Conservation (phyloP, 2,113 vertebrate species). For the Scopus umbretta region DNA sequence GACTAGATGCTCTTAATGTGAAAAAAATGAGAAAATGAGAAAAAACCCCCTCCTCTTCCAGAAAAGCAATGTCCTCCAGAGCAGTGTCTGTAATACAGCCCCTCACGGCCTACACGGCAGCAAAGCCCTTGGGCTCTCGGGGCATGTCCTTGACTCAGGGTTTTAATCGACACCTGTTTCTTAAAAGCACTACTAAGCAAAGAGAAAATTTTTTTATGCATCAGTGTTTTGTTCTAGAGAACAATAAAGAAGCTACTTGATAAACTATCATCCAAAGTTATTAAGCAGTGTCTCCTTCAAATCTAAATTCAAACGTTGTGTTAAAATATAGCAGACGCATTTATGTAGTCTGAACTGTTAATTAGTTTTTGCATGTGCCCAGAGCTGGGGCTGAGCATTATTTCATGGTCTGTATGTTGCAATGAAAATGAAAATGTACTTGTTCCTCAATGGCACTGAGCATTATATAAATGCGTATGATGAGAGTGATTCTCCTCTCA, state of each 20-base stretch:
- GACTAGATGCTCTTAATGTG: not conserved
- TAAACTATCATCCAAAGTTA: not conserved
- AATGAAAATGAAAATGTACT: not conserved
- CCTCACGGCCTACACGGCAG: not conserved
- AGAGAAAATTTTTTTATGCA: not conserved
- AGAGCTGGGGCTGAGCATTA: not conserved
- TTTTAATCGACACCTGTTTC: not conserved
- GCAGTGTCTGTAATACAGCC: not conserved
- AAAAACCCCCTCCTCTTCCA: not conserved
- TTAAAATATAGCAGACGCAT: not conserved
- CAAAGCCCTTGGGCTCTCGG: not conserved
- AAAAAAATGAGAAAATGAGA: too few species aligned
- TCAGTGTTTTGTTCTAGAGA: not conserved
- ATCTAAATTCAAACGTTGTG: not conserved
- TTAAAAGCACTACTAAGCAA: not conserved
- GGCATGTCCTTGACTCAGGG: not conserved
- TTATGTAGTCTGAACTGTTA: not conserved
- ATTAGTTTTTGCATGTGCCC: not conserved
- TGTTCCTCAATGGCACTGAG: not conserved
- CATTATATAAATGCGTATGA: not conserved
- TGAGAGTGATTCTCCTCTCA: not conserved
- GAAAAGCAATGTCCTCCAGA: not conserved
- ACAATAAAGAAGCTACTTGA: not conserved
- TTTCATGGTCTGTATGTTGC: not conserved
- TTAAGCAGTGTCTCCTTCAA: not conserved